Percentiles rank a stretch among this genome's conserved stretches.
Evolutionary conservation across 2,113 vertebrate genomes (phyloP).

Genomic region (Gorsachius goisagi): DNA sequence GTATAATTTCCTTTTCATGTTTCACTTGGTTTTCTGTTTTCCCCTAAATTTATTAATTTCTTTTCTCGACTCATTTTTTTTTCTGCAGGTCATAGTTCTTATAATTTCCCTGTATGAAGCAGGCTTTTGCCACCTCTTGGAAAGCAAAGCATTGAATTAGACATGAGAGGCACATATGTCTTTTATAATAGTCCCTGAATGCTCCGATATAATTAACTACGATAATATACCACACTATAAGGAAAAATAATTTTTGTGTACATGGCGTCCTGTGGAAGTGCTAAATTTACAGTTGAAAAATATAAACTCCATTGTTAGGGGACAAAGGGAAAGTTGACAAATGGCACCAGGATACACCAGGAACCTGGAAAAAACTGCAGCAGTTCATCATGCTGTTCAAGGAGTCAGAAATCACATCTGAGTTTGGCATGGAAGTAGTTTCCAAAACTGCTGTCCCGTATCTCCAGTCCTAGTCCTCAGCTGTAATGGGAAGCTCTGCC

Average conservation of each 20-base stretch:
- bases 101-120: neutral
- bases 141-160: neutral
- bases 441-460: neutral
- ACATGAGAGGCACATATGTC: neutral
- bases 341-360: neutral
- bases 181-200: conserved; percentile 1
- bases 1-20: neutral
- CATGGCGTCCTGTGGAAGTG: neutral
- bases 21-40: neutral
- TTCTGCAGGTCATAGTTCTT: neutral
- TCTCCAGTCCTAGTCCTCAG: neutral
- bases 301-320: neutral
- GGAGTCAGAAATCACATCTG: neutral
- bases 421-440: neutral
- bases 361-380: neutral
- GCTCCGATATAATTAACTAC: neutral
- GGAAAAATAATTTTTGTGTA: conserved; percentile 8
- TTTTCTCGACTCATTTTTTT: neutral
- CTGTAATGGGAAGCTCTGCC: neutral
- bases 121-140: neutral
- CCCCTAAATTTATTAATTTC: neutral
- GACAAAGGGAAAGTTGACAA: neutral
- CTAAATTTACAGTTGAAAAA: neutral
- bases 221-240: neutral
- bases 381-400: neutral